Conservation (phyloP, 2,113 vertebrate genomes). For the Callospermophilus lateralis region DNA sequence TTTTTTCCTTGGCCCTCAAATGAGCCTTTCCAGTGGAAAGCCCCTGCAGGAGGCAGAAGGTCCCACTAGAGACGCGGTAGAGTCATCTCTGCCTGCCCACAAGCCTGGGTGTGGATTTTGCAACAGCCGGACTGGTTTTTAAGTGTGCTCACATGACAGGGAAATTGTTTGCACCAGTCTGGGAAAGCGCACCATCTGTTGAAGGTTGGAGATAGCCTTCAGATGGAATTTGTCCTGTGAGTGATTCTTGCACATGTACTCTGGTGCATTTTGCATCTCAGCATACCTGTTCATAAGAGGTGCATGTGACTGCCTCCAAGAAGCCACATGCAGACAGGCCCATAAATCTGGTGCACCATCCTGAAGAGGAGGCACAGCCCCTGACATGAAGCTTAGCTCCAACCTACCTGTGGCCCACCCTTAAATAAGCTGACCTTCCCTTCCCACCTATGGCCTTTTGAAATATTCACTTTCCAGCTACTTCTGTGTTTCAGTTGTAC, state of each 20-base stretch:
- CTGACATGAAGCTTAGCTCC: not conserved
- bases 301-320: not conserved
- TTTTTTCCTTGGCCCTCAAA: not conserved
- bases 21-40: not conserved
- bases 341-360: fast-evolving
- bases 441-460: not conserved
- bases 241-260: not conserved
- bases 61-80: not conserved
- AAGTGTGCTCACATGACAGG: not conserved
- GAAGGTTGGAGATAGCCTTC: constrained; percentile 8
- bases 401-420: no score
- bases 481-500: not conserved
- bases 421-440: fast-evolving
- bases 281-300: fast-evolving
- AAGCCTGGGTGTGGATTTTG: not conserved
- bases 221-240: not conserved
- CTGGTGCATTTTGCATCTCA: not conserved
- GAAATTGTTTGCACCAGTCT: not conserved
- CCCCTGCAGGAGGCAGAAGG: not conserved
- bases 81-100: not conserved
- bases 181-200: not conserved
- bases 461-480: not conserved
- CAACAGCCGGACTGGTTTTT: constrained; percentile 43
- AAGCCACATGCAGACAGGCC: not conserved
- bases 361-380: fast-evolving